A percentile compares a stretch with the other conserved stretches of the same genome.
phyloP scores from a whole-genome alignment of 2,113 vertebrate species.

The Fulmarus glacialis region DNA sequence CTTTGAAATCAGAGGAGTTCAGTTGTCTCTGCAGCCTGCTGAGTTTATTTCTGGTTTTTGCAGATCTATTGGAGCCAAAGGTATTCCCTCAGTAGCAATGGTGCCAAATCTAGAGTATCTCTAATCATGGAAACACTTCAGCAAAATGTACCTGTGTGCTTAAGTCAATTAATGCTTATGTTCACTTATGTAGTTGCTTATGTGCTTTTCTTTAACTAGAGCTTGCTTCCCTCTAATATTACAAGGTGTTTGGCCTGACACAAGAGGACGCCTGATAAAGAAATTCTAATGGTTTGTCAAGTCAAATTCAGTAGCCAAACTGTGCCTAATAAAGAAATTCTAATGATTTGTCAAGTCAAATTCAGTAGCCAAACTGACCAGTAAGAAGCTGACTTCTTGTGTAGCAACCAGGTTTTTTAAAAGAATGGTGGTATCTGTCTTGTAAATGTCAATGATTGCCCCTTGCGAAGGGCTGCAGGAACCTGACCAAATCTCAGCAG shows the following conservation, averaged over 20 bases:
- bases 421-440: rapidly evolving
- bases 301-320: background rate
- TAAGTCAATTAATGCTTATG: background rate
- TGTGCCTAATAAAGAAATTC: background rate
- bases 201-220: background rate
- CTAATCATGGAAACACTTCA: background rate
- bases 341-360: background rate
- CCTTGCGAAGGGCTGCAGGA: background rate
- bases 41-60: background rate
- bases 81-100: background rate
- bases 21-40: background rate
- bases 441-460: rapidly evolving
- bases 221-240: background rate
- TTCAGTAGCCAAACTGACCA: background rate
- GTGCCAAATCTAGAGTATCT: background rate
- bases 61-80: background rate
- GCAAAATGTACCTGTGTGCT: background rate
- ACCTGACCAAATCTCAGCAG: background rate
- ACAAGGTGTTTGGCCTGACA: background rate
- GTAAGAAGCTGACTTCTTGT: background rate
- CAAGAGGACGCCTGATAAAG: background rate
- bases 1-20: background rate
- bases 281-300: background rate
- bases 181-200: rapidly evolving
- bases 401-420: background rate